Evolutionary conservation across 2,113 vertebrate species (phyloP).

Genomic region (Monopterus albus): DNA sequence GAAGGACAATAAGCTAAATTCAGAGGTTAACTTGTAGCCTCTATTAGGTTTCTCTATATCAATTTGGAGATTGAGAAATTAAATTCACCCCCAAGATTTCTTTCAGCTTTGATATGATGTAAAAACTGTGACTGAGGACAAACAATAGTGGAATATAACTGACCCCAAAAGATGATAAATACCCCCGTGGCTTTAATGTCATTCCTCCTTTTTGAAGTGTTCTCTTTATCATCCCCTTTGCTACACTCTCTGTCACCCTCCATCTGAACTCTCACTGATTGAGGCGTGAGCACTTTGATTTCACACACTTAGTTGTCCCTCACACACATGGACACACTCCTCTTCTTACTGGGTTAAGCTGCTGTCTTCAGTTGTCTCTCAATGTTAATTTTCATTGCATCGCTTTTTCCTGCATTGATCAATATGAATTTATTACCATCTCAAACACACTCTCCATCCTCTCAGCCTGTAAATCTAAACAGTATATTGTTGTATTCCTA

Average conservation of each 20-base stretch:
- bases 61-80: constrained; percentile 67
- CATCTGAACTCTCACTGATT: constrained; percentile 70
- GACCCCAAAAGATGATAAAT: constrained; percentile 55
- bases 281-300: constrained; percentile 64
- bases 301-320: constrained; percentile 41
- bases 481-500: not conserved
- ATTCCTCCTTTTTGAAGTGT: constrained; percentile 24
- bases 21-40: constrained; percentile 39
- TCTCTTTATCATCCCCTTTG: constrained; percentile 50
- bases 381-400: constrained; percentile 33
- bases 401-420: not conserved
- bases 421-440: constrained; percentile 43
- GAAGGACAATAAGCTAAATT: constrained; percentile 51
- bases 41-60: constrained; percentile 55
- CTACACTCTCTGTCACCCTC: constrained; percentile 55
- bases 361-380: constrained; percentile 40
- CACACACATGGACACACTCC: constrained; percentile 24
- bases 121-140: constrained; percentile 51
- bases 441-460: constrained; percentile 10
- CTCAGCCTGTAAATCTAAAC: constrained; percentile 9
- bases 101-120: constrained; percentile 22
- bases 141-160: constrained; percentile 49
- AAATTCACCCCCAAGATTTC: constrained; percentile 35
- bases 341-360: constrained; percentile 27
- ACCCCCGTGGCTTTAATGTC: constrained; percentile 56